Evolutionary conservation across 2,113 vertebrate genomes (phyloP), one percentile per base, ranked within the genome.

Genomic region (Grammomys dolichurus): DNA sequence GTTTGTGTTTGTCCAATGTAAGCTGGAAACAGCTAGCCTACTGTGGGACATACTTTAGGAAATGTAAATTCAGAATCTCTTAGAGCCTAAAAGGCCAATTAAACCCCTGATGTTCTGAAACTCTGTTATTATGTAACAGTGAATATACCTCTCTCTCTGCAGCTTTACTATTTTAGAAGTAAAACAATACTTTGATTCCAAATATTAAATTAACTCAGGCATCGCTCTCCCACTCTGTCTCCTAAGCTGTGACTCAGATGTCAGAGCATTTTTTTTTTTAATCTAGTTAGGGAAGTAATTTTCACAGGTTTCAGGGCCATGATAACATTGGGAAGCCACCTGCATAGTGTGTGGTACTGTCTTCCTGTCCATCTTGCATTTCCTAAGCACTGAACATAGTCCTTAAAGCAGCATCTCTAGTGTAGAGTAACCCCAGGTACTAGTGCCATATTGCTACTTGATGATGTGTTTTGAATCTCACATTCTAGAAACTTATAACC

Each of bases 121-220:
- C 48, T 84, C 22, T 91, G 84, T 87, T 67, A 26, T 96, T 96
- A 95, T 91, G 10, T 97, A 96, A 97, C 54, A 48, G 20, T 82
- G 93, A 93, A 87, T 97, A 91, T 89, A 89, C 85, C 58, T 87
- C 20, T 90, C 69, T 82, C 70, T 78, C 58, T 89, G 72, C 33
- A 40, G 72, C 90, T 91, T 86, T 78, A 90, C 89, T 92, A 95
- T 97, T 95, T 95, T 97, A 96, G 85, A 96, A 96, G 48, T 97
- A 95, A 97, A 97, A 94, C 82, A 96, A 89, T 92, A 88, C 63
- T 96, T 97, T 96, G 87, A 98, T 96, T 97, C 84, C 93, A 97
- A 97, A 98, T 95, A 97, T 93, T 96, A 97, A 96, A 94, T 98
- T 97, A 97, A 94, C 56, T 95, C 81, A 93, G 67, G 72, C 92